Base-by-base conservation (phyloP, 1,140 invertebrate genomes). In the Calliopsis andreniformis region DNA sequence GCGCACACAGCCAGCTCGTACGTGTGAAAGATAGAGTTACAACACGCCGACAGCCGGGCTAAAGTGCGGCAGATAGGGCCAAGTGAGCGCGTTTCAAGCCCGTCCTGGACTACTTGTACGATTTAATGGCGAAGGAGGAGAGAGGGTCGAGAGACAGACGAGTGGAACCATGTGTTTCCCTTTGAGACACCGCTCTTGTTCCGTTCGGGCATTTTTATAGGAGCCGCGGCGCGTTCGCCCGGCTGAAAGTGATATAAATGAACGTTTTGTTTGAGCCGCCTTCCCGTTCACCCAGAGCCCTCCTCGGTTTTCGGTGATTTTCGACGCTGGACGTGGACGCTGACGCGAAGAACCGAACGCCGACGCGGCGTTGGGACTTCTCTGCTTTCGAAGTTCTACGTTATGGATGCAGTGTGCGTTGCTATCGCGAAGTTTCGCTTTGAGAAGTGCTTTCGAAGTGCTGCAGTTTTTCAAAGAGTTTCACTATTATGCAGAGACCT, bases 101-200 rank as follows among this genome's bases (percentile, higher is more conserved):
- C 25, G 5, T 25, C 35, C 35, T 39, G 25, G 55, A 32, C 55
- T 70, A 70, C 59, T 63, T 32, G 71, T 67, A 75, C 49, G 39
- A 71, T 75, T 59, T 75, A 75, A 75, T 45, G 71, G 61, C 35
- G 35, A 12, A 10, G 59, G 12, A 14, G 35, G 59, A 55, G 25
- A n/a, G 59, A 42, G 30, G 49, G 30, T 8, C 18, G 55, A 53
- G 49, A 53, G 49, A 25, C 30, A 10, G 73, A 76, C 75, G 75
- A 77, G 75, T 77, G 75, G 75, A 77, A 77, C 75, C 75, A 77
- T 77, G 75, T 77, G 75, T 69, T 45, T 63, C 66, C 56, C 73
- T 76, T 75, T 75, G 71, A 75, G 39, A 58, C 62, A 75, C 71
- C 62, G 62, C 70, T 39, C 45, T n/a, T 28, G 39, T 56, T 75